Conservation (phyloP, 2,113 vertebrate species). For the Probosciger aterrimus region DNA sequence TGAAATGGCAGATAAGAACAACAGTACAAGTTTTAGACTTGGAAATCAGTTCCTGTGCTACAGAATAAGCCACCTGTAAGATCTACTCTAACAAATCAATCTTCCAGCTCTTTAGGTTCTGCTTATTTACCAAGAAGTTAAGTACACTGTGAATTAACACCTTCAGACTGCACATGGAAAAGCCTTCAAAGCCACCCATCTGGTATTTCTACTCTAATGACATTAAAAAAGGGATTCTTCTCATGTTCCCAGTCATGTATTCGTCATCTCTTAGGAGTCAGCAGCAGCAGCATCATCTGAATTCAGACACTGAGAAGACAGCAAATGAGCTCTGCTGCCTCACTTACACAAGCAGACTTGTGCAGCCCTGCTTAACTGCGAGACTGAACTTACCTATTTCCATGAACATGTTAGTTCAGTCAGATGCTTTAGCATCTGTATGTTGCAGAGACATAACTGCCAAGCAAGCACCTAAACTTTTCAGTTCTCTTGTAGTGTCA, state of each 20-base stretch:
- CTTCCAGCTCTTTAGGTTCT: neutral
- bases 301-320: neutral
- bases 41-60: neutral
- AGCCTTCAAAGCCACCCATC: neutral
- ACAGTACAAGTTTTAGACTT: neutral
- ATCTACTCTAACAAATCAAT: neutral
- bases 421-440: neutral
- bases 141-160: neutral
- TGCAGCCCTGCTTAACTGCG: neutral
- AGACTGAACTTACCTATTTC: slow-evolving; percentile 22
- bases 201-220: neutral
- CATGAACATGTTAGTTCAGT: neutral
- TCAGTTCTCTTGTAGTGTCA: neutral
- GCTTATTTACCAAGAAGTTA: neutral
- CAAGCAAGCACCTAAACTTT: neutral
- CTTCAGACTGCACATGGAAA: neutral
- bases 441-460: neutral
- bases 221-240: neutral
- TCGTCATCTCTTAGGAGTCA: neutral
- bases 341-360: neutral
- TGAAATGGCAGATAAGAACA: slow-evolving; percentile 48
- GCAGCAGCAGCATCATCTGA: neutral
- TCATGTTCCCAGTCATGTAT: neutral
- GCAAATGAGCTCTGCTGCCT: neutral
- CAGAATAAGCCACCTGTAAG: neutral